Conservation (phyloP, 2,113 vertebrate species). For the Pholis gunnellus region DNA sequence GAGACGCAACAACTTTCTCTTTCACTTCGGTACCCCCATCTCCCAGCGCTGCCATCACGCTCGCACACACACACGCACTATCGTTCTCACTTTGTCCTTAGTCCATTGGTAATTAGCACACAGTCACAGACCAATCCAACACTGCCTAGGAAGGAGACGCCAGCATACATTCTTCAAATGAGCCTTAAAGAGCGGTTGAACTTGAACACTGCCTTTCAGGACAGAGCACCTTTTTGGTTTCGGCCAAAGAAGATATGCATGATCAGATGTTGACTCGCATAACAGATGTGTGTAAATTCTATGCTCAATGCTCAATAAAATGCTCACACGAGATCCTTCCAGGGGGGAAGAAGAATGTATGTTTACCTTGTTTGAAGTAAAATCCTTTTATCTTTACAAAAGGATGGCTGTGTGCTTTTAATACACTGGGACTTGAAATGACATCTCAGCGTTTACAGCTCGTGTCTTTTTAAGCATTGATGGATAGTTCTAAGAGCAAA, state of each 20-base stretch:
- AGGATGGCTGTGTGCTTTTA: neutral
- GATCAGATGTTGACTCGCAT: neutral
- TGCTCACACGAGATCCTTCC: neutral
- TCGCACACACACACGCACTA: slow-evolving; percentile 14
- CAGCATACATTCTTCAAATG: slow-evolving; percentile 74
- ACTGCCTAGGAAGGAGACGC: slow-evolving; percentile 36
- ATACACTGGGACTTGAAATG: neutral
- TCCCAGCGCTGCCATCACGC: neutral
- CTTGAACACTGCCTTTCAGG: slow-evolving; percentile 60
- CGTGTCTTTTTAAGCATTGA: neutral
- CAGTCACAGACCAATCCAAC: slow-evolving; percentile 54
- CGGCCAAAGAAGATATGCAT: neutral
- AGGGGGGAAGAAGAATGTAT: neutral
- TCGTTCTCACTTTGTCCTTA: slow-evolving; percentile 43
- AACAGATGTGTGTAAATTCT: neutral
- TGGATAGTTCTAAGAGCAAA: neutral
- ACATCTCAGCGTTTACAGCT: neutral
- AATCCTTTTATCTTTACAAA: neutral
- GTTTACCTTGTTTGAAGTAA: neutral
- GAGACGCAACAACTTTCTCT: slow-evolving; percentile 43
- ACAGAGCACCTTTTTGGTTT: slow-evolving; percentile 18
- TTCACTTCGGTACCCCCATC: neutral
- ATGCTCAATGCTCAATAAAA: neutral
- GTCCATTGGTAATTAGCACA: slow-evolving; percentile 61
- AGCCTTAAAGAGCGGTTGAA: slow-evolving; percentile 70